These are phyloP conservation scores for Drosophila nigricruria DNA, from an alignment of 2,888 invertebrate genomes.

Conservation along the genomic window DNA sequence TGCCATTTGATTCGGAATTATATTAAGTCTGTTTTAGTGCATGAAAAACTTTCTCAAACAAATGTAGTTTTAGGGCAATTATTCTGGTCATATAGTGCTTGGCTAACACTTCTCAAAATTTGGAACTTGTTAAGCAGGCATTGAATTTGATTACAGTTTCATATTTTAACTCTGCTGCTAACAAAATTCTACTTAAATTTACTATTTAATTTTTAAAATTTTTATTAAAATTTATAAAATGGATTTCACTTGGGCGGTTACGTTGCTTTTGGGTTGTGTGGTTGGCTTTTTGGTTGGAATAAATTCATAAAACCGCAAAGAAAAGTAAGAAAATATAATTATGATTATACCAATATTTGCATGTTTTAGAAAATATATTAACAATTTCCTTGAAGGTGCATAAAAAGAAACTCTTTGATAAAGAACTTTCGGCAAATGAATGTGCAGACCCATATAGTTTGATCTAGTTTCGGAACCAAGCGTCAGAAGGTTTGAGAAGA, in stretches of 20 bases:
- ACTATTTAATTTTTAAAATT: neutral
- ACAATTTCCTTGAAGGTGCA: neutral
- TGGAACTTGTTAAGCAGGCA: neutral
- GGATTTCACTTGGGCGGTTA: constrained; percentile 3
- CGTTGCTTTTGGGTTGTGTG: constrained; percentile 2
- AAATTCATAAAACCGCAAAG: neutral
- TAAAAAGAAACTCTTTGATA: neutral
- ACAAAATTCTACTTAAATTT: neutral
- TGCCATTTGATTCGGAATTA: too few relatives aligned
- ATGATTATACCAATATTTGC: too few relatives aligned
- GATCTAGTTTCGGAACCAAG: neutral
- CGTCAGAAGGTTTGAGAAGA: neutral
- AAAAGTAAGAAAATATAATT: too few relatives aligned
- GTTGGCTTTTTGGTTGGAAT: neutral
- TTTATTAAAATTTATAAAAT: neutral
- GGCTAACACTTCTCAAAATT: neutral
- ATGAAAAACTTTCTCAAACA: too few relatives aligned
- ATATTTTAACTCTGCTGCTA: neutral
- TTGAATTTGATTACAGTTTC: neutral
- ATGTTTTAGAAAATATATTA: too few relatives aligned
- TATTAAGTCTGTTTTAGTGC: too few relatives aligned
- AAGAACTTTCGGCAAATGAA: neutral
- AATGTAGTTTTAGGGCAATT: too few relatives aligned
- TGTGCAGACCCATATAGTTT: neutral
- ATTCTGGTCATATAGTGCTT: too few relatives aligned